Percentiles rank a stretch among this genome's conserved stretches.
Conservation (phyloP, 2,888 invertebrate genomes). For the Nomada goodeniana region DNA sequence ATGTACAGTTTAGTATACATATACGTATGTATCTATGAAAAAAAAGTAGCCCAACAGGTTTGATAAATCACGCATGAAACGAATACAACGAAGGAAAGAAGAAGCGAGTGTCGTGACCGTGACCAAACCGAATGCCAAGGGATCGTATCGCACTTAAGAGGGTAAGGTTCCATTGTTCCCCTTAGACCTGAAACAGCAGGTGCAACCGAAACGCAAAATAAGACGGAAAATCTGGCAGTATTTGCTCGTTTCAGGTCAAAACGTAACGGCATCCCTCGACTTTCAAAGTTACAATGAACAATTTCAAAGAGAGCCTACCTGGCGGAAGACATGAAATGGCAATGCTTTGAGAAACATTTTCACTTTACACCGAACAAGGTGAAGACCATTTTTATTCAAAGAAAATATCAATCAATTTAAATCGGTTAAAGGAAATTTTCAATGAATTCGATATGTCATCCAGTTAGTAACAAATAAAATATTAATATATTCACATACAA, state of each 20-base stretch:
- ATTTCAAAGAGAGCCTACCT: neutral
- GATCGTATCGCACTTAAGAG: neutral
- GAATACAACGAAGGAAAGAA: neutral
- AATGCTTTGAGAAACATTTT: neutral
- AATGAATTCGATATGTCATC: no score
- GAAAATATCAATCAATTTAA: no score
- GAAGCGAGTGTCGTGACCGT: neutral
- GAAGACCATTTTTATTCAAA: no score
- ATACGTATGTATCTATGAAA: neutral
- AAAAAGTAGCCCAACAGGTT: constrained; percentile 38
- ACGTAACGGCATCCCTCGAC: neutral
- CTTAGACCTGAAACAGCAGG: neutral
- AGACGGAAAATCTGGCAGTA: neutral
- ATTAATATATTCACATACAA: neutral
- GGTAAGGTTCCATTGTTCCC: constrained; percentile 9
- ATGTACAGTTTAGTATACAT: neutral
- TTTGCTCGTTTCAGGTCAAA: neutral
- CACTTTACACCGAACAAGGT: no score
- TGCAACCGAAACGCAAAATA: constrained; percentile 4
- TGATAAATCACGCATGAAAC: constrained; percentile 8
- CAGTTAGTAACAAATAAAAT: neutral
- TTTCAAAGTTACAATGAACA: neutral
- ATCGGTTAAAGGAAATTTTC: no score
- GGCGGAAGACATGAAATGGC: neutral
- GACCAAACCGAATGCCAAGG: neutral